Conservation (phyloP, 1,140 invertebrate genomes). For the Hyles vespertilio region DNA sequence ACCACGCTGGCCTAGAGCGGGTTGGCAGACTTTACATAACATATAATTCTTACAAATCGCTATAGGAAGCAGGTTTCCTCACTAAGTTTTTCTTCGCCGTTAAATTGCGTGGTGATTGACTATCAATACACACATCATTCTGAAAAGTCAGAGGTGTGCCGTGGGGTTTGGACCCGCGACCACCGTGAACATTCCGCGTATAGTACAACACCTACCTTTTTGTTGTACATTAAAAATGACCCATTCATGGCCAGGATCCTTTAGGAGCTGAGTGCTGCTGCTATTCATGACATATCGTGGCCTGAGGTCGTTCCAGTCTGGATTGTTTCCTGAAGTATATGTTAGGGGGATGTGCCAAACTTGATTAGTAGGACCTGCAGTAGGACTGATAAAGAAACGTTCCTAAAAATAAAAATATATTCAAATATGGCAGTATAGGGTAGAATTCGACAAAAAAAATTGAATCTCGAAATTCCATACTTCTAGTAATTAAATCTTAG, state of each 20-base stretch:
- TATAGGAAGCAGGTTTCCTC: too few relatives aligned
- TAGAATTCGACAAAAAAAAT: background rate
- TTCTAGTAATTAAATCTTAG: background rate
- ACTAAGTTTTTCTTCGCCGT: too few relatives aligned
- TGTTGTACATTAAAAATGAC: slow-evolving; percentile 83
- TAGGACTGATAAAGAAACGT: slow-evolving; percentile 52
- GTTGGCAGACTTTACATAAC: too few relatives aligned
- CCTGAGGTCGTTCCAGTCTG: slow-evolving; percentile 76
- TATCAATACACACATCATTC: background rate
- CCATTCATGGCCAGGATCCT: slow-evolving; percentile 76
- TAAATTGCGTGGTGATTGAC: background rate
- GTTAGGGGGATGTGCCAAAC: slow-evolving; percentile 80
- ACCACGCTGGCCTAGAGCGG: too few relatives aligned
- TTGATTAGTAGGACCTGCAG: slow-evolving; percentile 37
- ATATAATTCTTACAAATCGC: too few relatives aligned
- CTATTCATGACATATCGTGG: slow-evolving; percentile 70
- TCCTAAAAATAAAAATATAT: slow-evolving; percentile 34
- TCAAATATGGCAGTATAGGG: slow-evolving; percentile 1
- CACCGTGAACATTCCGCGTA: background rate
- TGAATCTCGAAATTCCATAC: too few relatives aligned
- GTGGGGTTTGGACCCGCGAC: too few relatives aligned
- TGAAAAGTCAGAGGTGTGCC: too few relatives aligned
- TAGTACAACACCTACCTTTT: slow-evolving; percentile 68
- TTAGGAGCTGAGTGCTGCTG: slow-evolving; percentile 30
- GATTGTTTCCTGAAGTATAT: slow-evolving; percentile 69